Evolutionary conservation across 2,113 vertebrate species (phyloP).

Genomic region (human): GRCh38 chr2:67229001-67229500

Average conservation of each 20-base stretch:
- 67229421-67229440: not conserved
- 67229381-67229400: not conserved
- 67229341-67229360: not conserved
- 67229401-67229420: not conserved
- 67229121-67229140: not conserved
- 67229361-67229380: not conserved
- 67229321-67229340: not conserved
- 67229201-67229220: not conserved
- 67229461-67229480: fast-evolving
- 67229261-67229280: not conserved
- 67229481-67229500: not conserved
- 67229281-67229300: not conserved
- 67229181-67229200: not conserved
- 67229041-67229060: not conserved
- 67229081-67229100: not conserved
- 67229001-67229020: not conserved
- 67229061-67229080: not conserved
- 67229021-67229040: not conserved
- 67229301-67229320: not conserved
- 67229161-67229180: not conserved
- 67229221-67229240: not conserved
- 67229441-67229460: not conserved
- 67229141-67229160: not conserved
- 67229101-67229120: not conserved
- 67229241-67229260: not conserved